Evolutionary conservation across 1,140 invertebrate species (phyloP), one percentile per base, ranked within the genome.

Genomic region (Solenopsis fugax): DNA sequence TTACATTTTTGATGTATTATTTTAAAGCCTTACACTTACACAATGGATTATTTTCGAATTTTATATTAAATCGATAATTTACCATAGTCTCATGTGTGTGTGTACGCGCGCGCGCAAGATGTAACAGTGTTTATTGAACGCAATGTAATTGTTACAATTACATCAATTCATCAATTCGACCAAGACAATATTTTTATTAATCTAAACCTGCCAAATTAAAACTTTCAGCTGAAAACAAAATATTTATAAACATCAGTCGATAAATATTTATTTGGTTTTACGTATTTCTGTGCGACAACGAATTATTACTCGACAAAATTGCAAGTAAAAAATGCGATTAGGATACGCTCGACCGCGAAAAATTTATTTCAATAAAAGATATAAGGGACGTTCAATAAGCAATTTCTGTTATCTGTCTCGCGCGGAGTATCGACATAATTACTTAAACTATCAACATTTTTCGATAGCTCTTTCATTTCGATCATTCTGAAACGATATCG

Each of bases 1-100:
- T 41, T 21, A 58, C 62, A 60, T 24, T 76, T 45, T 58, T 60
- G 6, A 62, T 34, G 21, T 62, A 78, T 54, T 50, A 76, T 65
- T 62, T 65, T 3, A 78, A 65, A 65, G 21, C 5, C 4, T 58
- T 65, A 16, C 41, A 45, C n/a, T 58, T 65, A 16, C 41, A 45
- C n/a, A 45, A 78, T 64, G 16, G 7, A 62, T 37, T 60, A 48
- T 64, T 78, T 41, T 62, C 24, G 10, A 75, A 62, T 48, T 62
- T 6, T 64, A 21, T n/a, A 78, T 64, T 50, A 65, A 78, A 78
- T 78, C 7, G 29, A 78, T 78, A 78, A 65, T 78, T 65, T 65
- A 37, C 1, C 45, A n/a, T n/a, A 65, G 18, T 52, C 41, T 41
- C 0, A 5, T 41, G 41, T 41, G 7, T 41, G 41, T 41, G 7